Base-by-base conservation (phyloP, 2,888 invertebrate genomes). In the Tetragnatha montana region DNA sequence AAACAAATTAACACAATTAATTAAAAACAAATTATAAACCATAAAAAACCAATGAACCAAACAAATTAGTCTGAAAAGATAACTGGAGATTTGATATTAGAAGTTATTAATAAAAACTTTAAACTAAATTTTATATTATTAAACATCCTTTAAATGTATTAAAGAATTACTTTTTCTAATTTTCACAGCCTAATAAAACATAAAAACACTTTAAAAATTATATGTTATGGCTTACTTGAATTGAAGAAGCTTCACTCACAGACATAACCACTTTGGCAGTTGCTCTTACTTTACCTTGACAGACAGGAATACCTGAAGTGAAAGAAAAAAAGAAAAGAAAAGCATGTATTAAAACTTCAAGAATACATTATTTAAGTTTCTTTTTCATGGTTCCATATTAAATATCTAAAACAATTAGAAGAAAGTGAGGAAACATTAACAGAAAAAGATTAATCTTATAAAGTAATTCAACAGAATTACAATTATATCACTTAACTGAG, bases 251-350 rank as follows among this genome's bases (percentile, higher is more conserved):
- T 82, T 89, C 84, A 21, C 80, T 78, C 50, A 89, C 51, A n/a
- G 80, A 69, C 35, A 49, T 17, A 17, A 89, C 88, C n/a, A 89
- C 88, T 74, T 74, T 69, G 75, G 88, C 88, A 47, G 19, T 71
- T 35, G 80, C 88, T 75, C 84, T 84, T 1, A 84, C 81, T 69
- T 35, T 75, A 14, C 88, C 88, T 51, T 84, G 88, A 74, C 88
- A 89, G 14, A 89, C 88, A 70, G 88, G 88, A 17, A 80, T 84
- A 12, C 88, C 88, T 89, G 51, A 60, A n/a, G 60, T 17, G 70
- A n/a, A 19, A 81, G 71, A 47, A 8, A 60, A 60, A 60, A 60
- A 60, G 4, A 60, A 8, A 10, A 60, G 60, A 7, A 60, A 60
- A 60, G 12, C 12, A 17, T 4, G 0, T 17, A 60, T 10, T 17